phyloP scores from a whole-genome alignment of 2,888 invertebrate species.

The Nymphalis urticae region DNA sequence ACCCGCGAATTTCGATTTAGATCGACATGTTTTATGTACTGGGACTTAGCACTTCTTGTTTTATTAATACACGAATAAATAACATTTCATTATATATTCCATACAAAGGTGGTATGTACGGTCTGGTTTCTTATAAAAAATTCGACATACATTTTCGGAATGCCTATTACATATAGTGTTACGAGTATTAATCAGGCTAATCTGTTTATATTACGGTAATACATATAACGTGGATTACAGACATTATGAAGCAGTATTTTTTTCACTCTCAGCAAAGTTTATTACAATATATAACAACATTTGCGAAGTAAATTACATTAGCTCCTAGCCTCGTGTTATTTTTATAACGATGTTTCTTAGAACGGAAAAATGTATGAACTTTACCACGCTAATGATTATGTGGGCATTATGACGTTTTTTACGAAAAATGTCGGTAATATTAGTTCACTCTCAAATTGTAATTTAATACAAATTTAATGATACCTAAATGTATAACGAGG shows the following conservation, averaged over 20 bases:
- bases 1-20: too few species aligned
- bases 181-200: conserved; percentile 47
- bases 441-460: conserved; percentile 1
- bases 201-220: conserved; percentile 41
- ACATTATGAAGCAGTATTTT: conserved; percentile 37
- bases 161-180: conserved; percentile 40
- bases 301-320: conserved; percentile 66
- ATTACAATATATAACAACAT: conserved; percentile 50
- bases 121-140: not conserved
- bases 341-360: conserved; percentile 44
- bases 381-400: conserved; percentile 41
- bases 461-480: conserved; percentile 1
- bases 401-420: conserved; percentile 31
- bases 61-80: too few species aligned
- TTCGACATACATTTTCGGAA: not conserved
- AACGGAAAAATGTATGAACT: conserved; percentile 40
- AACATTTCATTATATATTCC: too few species aligned
- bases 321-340: conserved; percentile 40
- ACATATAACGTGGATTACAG: conserved; percentile 35
- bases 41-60: too few species aligned
- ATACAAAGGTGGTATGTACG: too few species aligned
- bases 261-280: conserved; percentile 38
- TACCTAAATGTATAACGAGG: not conserved
- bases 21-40: too few species aligned
- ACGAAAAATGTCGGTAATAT: conserved; percentile 6